phyloP scores from a whole-genome alignment of 2,113 vertebrate genomes.

The Numida meleagris region DNA sequence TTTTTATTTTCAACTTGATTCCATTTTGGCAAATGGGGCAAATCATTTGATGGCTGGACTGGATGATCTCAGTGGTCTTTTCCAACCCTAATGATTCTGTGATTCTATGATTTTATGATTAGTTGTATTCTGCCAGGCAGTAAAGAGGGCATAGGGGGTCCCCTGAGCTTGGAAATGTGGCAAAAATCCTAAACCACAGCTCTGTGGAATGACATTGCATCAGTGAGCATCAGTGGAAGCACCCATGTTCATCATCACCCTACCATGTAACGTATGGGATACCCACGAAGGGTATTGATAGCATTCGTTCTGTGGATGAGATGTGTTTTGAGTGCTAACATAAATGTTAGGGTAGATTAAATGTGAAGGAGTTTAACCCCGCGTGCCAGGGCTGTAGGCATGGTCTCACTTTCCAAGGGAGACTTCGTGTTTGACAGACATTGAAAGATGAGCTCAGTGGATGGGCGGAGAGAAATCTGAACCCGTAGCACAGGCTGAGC shows the following conservation, averaged over 20 bases:
- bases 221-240: neutral
- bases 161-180: neutral
- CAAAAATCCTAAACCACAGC: neutral
- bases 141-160: neutral
- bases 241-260: neutral
- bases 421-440: neutral
- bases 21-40: neutral
- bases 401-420: neutral
- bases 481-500: neutral
- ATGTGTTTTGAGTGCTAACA: neutral
- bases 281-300: neutral
- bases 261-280: neutral
- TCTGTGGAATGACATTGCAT: rapidly evolving
- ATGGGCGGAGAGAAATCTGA: neutral
- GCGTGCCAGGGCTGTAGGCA: neutral
- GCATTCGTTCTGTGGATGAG: neutral
- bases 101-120: neutral
- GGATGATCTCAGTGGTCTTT: too few relatives aligned
- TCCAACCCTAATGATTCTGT: too few relatives aligned
- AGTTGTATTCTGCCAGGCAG: neutral
- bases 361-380: neutral
- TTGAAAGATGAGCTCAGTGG: neutral
- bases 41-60: too few relatives aligned
- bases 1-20: neutral
- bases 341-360: neutral